Base-by-base conservation (phyloP, 2,888 invertebrate species). In the Leptinotarsa haldemani region DNA sequence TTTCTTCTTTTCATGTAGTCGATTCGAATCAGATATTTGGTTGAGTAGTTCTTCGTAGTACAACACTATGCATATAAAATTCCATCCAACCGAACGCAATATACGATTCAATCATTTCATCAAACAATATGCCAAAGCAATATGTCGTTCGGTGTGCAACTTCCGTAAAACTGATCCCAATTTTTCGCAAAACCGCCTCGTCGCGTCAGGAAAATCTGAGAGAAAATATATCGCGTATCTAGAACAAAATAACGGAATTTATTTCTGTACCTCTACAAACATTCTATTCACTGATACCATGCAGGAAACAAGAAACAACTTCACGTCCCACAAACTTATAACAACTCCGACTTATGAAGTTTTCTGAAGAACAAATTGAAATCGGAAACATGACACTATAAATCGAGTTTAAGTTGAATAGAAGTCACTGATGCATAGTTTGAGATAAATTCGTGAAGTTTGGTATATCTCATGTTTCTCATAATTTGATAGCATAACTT, bases 391-490 rank as follows among this genome's bases (percentile, higher is more conserved):
- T 52, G 46, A 48, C 68, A 46, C 30, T 58, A 68, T 56, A 40
- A 68, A 68, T 68, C 68, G 68, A 68, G 68, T 68, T 68, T 46
- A 4, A 68, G 68, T 68, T 56, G 56, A 56, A 68, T 68, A 68
- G 16, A 25, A 68, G 40, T 56, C 56, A 56, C 56, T 68, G 68
- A 68, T 68, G 68, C 68, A 68, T 68, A 52, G 20, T 68, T n/a
- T 47, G 68, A 47, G 56, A 68, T 68, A 68, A 68, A 68, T 56
- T 56, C 68, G 47, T 15, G 16, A 68, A 68, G 56, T 68, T 68
- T 46, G 22, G 46, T 68, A 56, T 15, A 22, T 56, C 15, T 56
- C 56, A 15, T 18, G 53, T 20, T 46, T 20, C 56, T 16, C 53
- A 30, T n/a, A 46, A 46, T 20, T 68, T 18, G 22, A 68, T 40